Evolutionary conservation across 2,888 invertebrate genomes (phyloP), one percentile per base, ranked within the genome.

Genomic region (Fissipunctia ypsillon): DNA sequence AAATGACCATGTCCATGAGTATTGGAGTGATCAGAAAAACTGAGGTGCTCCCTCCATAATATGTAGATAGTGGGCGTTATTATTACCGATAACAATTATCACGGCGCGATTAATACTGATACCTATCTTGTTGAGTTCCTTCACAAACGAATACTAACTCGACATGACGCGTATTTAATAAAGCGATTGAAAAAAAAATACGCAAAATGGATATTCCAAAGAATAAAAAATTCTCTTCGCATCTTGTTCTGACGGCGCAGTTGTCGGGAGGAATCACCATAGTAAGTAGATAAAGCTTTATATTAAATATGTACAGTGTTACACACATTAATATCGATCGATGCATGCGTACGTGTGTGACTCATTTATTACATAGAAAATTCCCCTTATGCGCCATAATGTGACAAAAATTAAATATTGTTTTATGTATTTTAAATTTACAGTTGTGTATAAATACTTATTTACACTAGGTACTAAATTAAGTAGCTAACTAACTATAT

Each of bases 71-170:
- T 83, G 83, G 82, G 80, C 61, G 69, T 67, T 88, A 91, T 91
- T 93, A 93, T 89, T 92, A 88, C 83, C 89, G 94, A 94, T 94
- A 94, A 94, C 92, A 94, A 94, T 94, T 94, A 94, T 94, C 94
- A 91, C 85, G 90, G 84, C 87, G 85, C 90, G 94, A 94, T 93
- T 94, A 93, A 91, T 88, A 80, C 78, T 86, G 90, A 91, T 92
- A 90, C 86, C 84, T 86, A 90, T 87, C 84, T 86, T 86, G 85
- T 87, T 87, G 86, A 88, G 88, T 90, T 90, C 90, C 91, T 92
- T 92, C 88, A 88, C 88, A 88, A 86, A 83, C 88, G 90, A 84
- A 81, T 88, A 86, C 85, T 88, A 85, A 80, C 83, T 78, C 82
- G 90, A 84, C 84, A 91, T 91, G 91, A 90, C 91, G 91, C 90